Conservation (phyloP, 2,113 vertebrate species). For the Bolborhynchus lineola region DNA sequence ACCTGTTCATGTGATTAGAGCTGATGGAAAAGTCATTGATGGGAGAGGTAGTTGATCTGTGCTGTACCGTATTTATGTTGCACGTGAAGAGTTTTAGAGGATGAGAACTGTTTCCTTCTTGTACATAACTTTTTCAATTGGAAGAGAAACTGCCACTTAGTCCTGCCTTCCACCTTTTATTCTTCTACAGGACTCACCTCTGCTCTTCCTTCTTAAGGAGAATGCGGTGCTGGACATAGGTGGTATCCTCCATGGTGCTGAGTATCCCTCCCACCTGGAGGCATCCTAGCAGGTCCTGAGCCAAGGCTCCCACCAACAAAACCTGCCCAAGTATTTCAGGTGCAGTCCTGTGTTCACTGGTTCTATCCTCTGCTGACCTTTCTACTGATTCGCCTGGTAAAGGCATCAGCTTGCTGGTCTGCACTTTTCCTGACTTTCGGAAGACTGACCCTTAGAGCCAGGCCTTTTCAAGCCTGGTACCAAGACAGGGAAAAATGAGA, state of each 20-base stretch:
- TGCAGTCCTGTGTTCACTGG: background rate
- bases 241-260: background rate
- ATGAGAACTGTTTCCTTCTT: background rate
- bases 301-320: background rate
- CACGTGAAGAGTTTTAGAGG: background rate
- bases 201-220: background rate
- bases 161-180: background rate
- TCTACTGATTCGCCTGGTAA: background rate
- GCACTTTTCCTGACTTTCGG: background rate
- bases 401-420: background rate
- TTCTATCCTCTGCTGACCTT: background rate
- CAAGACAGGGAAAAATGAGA: background rate
- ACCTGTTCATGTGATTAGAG: too few relatives aligned
- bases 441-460: background rate
- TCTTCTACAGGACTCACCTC: background rate
- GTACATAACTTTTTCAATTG: fast-evolving
- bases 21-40: background rate
- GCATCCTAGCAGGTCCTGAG: too few relatives aligned
- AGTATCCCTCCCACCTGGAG: too few relatives aligned
- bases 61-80: too few relatives aligned
- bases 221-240: too few relatives aligned
- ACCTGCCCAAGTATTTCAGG: background rate
- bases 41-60: background rate
- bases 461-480: background rate
- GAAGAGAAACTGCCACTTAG: background rate